Percentiles rank a stretch among this genome's conserved stretches.
phyloP scores from a whole-genome alignment of 1,140 invertebrate species.

The Euglossa dilemma region DNA sequence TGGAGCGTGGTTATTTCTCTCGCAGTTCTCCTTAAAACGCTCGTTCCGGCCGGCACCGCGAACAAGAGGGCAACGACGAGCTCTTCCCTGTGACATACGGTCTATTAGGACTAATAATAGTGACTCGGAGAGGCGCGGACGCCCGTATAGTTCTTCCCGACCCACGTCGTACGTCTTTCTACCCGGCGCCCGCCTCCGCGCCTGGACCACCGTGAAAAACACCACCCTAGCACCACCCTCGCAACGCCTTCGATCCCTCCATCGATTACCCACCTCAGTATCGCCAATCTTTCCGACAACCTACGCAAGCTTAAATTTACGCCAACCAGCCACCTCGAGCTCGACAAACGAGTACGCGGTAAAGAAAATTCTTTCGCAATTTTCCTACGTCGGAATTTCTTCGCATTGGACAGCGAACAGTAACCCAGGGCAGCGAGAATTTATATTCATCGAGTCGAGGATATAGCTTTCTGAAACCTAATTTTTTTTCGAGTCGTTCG shows the following conservation, averaged over 20 bases:
- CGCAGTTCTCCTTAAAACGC: constrained; percentile 17
- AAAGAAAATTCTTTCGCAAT: too few relatives aligned
- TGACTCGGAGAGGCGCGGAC: constrained; percentile 51
- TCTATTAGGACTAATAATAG: constrained; percentile 81
- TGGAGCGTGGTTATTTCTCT: neutral
- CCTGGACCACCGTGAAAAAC: constrained; percentile 24
- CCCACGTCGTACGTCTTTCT: constrained; percentile 30
- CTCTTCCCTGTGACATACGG: constrained; percentile 74
- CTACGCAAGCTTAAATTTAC: too few relatives aligned
- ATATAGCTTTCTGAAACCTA: too few relatives aligned
- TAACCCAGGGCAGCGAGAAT: too few relatives aligned
- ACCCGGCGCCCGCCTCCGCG: neutral
- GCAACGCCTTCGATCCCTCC: constrained; percentile 16
- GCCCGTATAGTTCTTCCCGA: constrained; percentile 27
- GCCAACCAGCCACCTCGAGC: too few relatives aligned
- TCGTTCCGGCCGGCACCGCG: neutral
- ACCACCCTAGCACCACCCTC: too few relatives aligned
- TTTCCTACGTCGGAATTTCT: too few relatives aligned
- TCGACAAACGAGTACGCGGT: too few relatives aligned
- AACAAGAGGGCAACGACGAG: constrained; percentile 38
- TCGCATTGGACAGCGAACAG: too few relatives aligned
- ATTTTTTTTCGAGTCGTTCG: too few relatives aligned
- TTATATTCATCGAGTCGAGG: too few relatives aligned
- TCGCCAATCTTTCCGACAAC: too few relatives aligned
- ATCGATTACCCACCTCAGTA: constrained; percentile 10